Base-by-base conservation (phyloP, 2,113 vertebrate species). In the Pelodiscus sinensis region DNA sequence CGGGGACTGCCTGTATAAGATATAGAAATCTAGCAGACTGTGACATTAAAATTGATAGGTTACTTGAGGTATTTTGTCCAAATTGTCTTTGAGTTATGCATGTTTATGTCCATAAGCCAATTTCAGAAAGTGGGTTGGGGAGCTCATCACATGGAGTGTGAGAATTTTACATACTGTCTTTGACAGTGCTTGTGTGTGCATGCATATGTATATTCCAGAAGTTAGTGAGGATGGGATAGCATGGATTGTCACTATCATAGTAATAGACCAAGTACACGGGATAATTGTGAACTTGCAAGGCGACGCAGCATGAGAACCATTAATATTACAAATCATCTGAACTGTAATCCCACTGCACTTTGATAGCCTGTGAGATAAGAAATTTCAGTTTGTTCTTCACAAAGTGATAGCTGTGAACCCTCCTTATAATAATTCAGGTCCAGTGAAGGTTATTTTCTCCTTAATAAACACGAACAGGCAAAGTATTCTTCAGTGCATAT, bases 341-440 rank as follows among this genome's bases (percentile, higher is more conserved):
- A 73, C 38, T 85, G 57, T 90, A 91, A 91, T 83, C 73, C 84
- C 35, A 62, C 24, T 86, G 51, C 4, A 90, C 75, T 22, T 86
- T 0, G 4, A 85, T 83, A 31, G 0, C n/a, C 51, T 86, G 21
- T 5, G 50, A 94, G 79, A 86, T 73, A 89, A 88, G 50, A 85
- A 83, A 88, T 84, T 92, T 88, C 80, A 79, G 24, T 92, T 94
- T 95, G 60, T 38, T 93, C 38, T 89, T 85, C 57, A 75, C 55
- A 82, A 82, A 96, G 77, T 60, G 83, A 78, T 89, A 92, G 60
- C 60, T 94, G 89, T 93, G 80, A 88, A 77, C 25, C 62, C 22
- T 93, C 44, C 86, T 95, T 91, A 68, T 19, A 84, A 92, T 56
- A 7, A 79, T 94, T 93, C 0, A 24, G 79, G 55, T 81, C 44